Percentiles rank a stretch among this genome's conserved stretches.
phyloP scores from a whole-genome alignment of 2,888 invertebrate species.

The Rapana venosa region DNA sequence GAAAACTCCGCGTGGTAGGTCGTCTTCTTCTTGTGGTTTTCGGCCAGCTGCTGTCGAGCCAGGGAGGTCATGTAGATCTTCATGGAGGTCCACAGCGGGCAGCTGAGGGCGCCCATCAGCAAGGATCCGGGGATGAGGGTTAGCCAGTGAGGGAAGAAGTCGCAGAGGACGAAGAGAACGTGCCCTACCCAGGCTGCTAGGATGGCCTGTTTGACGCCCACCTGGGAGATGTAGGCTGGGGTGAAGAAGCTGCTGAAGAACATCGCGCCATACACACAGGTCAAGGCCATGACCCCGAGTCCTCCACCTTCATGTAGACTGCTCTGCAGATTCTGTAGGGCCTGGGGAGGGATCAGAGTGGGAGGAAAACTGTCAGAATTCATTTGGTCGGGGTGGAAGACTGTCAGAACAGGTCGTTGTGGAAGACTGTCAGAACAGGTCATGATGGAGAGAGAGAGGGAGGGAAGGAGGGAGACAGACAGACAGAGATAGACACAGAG shows the following conservation, averaged over 20 bases:
- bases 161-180: slow-evolving; percentile 64
- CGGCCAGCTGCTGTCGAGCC: slow-evolving; percentile 49
- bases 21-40: slow-evolving; percentile 36
- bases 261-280: slow-evolving; percentile 68
- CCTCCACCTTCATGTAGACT: slow-evolving; percentile 66
- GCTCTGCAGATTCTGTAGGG: slow-evolving; percentile 72
- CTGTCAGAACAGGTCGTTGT: too few species aligned
- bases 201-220: slow-evolving; percentile 47
- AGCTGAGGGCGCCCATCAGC: slow-evolving; percentile 66
- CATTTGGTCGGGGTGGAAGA: too few species aligned
- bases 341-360: slow-evolving; percentile 43
- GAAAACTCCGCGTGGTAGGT: slow-evolving; percentile 60
- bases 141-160: slow-evolving; percentile 66
- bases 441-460: too few species aligned
- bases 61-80: slow-evolving; percentile 67
- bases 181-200: slow-evolving; percentile 63
- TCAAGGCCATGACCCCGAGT: slow-evolving; percentile 66
- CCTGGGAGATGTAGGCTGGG: slow-evolving; percentile 30
- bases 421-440: too few species aligned
- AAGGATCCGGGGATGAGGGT: slow-evolving; percentile 68
- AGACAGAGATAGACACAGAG: too few species aligned
- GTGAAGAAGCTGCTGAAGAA: slow-evolving; percentile 50
- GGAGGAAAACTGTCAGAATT: too few species aligned
- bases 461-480: too few species aligned
- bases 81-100: slow-evolving; percentile 73